Evolutionary conservation across 2,888 invertebrate genomes (phyloP), one percentile per base, ranked within the genome.

Genomic region (Linnaemya tessellans): DNA sequence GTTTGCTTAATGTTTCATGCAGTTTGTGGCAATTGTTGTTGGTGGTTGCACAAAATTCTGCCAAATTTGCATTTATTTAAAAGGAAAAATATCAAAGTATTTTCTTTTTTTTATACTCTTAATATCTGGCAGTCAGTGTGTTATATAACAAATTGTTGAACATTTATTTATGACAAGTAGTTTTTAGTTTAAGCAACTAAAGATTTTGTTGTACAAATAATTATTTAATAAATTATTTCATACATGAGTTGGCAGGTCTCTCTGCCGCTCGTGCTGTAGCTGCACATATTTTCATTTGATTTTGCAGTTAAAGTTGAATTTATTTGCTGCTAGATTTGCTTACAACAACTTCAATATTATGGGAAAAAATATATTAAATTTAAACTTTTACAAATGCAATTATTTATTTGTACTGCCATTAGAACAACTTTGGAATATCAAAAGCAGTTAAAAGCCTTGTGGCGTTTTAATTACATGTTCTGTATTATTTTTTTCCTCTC

Each of bases 151-250:
- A 70, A 81, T 70, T 81, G 70, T 70, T 75, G 15, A 70, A 81
- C 81, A 81, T 75, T 62, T 70, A 81, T 75, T 70, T 75, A 81
- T 75, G 75, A 75, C 81, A 81, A 75, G 81, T 56, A 54, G 68
- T 68, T 81, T 81, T 74, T 46, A 62, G 41, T 62, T 68, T 60
- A 60, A 51, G 62, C 51, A 62, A 79, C 78, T 79, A 60, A 78
- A 68, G 73, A 78, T 78, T 80, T 81, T 81, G 43, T 78, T 84
- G 41, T 74, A 62, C 20, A 84, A 84, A 81, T 78, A 81, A 84
- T 84, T 81, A 73, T 73, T 78, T 62, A 84, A 81, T 80, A 77
- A 84, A 84, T 84, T 67, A 68, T 62, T 84, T 67, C 62, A 51
- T 46, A 73, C 60, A 77, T 62, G 51, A 62, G 20, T 64, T 20